phyloP scores from a whole-genome alignment of 2,797 vertebrate genomes.

The Intellagama lesueurii region DNA sequence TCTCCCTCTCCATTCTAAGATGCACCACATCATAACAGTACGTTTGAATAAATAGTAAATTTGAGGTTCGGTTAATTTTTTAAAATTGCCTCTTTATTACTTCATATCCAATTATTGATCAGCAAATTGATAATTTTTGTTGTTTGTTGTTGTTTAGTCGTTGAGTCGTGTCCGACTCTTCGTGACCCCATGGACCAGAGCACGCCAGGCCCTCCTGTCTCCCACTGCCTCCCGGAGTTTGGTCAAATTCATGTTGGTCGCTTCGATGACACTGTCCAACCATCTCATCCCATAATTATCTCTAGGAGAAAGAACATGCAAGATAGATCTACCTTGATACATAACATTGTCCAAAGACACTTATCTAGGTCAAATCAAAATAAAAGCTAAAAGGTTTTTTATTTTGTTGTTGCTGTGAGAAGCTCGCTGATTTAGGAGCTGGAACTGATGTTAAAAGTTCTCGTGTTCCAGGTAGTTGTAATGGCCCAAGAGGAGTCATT shows the following conservation, averaged over 20 bases:
- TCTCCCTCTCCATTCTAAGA: background rate
- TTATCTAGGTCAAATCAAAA: slow-evolving; percentile 10
- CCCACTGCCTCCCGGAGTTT: too few species aligned
- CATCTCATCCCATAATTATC: background rate
- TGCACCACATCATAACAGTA: background rate
- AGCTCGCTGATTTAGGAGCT: accelerated
- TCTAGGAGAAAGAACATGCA: slow-evolving; percentile 51
- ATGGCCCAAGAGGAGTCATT: background rate
- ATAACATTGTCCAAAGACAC: slow-evolving; percentile 16
- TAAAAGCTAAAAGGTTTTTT: background rate
- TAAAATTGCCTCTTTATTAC: background rate
- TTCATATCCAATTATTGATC: slow-evolving; percentile 29
- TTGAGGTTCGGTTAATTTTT: background rate
- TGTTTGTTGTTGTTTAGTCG: too few species aligned
- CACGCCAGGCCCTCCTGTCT: too few species aligned
- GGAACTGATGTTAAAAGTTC: slow-evolving; percentile 4
- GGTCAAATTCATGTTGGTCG: too few species aligned
- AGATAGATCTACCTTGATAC: slow-evolving; percentile 59
- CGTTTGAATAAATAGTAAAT: background rate
- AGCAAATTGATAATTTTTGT: slow-evolving; percentile 51
- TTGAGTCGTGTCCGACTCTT: too few species aligned
- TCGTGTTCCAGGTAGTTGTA: background rate
- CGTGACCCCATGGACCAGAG: too few species aligned
- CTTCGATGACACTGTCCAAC: too few species aligned
- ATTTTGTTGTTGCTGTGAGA: slow-evolving; percentile 14